Conservation (phyloP, 2,113 vertebrate species). For the Corythoichthys intestinalis region DNA sequence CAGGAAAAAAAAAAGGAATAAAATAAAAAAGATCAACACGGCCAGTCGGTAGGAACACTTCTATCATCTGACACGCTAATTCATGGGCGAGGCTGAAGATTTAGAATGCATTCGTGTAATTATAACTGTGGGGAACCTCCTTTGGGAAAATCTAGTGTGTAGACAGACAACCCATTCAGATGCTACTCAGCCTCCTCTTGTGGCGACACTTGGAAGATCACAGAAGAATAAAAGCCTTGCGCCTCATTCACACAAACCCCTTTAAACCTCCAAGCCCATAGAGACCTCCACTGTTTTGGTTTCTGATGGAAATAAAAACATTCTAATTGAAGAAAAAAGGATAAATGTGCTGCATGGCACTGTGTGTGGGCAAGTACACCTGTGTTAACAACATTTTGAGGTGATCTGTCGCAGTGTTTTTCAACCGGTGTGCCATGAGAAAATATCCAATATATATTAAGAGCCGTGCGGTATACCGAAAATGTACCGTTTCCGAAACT, state of each 20-base stretch:
- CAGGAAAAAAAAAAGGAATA: neutral
- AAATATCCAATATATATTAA: no score
- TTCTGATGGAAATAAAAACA: no score
- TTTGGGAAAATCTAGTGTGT: conserved; percentile 18
- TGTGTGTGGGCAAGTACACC: no score
- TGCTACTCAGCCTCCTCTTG: conserved; percentile 72
- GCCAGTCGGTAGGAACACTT: conserved; percentile 11
- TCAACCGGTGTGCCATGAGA: no score
- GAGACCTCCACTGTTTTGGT: no score
- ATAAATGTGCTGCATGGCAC: no score
- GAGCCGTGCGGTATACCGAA: no score
- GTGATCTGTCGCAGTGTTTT: no score
- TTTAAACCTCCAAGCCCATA: neutral
- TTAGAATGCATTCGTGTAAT: conserved; percentile 57
- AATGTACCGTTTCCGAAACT: no score
- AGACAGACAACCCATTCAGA: conserved; percentile 19
- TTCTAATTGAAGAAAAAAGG: no score
- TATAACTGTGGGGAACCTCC: conserved; percentile 39
- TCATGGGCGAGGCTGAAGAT: conserved; percentile 37
- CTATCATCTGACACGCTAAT: conserved; percentile 33
- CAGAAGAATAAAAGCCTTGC: neutral
- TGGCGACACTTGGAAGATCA: conserved; percentile 56
- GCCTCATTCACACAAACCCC: neutral
- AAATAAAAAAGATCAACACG: neutral
- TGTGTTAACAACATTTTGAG: no score